Conservation (phyloP, 2,888 invertebrate genomes). For the Oscheius sp. region DNA sequence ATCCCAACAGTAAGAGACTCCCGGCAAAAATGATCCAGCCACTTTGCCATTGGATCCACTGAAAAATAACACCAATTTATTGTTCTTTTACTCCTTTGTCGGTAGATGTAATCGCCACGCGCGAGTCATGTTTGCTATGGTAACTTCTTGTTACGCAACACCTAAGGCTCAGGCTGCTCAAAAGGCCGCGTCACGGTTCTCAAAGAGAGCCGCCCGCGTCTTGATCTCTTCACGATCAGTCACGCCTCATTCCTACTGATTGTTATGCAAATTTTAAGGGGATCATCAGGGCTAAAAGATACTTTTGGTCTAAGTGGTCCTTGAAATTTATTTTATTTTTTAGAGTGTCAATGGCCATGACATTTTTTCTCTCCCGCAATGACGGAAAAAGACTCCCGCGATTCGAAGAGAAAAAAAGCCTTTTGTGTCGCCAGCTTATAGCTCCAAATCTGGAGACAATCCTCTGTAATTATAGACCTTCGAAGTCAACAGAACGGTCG, state of each 20-base stretch:
- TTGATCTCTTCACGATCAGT: constrained; percentile 36
- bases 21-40: constrained; percentile 62
- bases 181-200: constrained; percentile 28
- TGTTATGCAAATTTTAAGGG: constrained; percentile 20
- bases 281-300: background rate
- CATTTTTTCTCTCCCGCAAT: background rate
- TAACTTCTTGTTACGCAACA: constrained; percentile 31
- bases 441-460: background rate
- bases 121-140: constrained; percentile 20
- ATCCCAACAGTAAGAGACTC: constrained; percentile 55
- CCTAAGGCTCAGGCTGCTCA: constrained; percentile 26
- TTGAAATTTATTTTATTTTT: background rate
- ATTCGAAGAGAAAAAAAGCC: background rate
- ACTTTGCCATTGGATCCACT: constrained; percentile 70
- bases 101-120: background rate
- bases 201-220: constrained; percentile 26
- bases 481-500: constrained; percentile 14
- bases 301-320: background rate
- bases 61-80: constrained; percentile 38
- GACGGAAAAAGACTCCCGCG: background rate
- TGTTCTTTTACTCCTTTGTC: background rate
- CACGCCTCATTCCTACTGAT: constrained; percentile 30
- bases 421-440: background rate
- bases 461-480: constrained; percentile 16
- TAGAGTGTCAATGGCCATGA: background rate